phyloP scores from a whole-genome alignment of 2,888 invertebrate genomes.

The Hypomecis atomaria region DNA sequence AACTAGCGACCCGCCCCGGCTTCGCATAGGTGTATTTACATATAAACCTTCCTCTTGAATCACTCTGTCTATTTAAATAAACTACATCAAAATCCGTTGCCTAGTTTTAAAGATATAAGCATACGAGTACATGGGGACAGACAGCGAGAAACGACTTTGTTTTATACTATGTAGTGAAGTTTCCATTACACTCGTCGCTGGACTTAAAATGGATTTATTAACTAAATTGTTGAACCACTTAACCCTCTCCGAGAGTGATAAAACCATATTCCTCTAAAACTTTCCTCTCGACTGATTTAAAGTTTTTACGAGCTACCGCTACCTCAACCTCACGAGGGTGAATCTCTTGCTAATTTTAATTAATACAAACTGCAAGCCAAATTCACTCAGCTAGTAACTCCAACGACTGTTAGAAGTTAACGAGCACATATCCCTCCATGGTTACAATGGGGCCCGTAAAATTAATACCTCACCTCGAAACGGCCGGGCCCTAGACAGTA shows the following conservation, averaged over 20 bases:
- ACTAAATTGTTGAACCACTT: constrained; percentile 1
- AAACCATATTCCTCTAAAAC: constrained; percentile 39
- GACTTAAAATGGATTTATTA: constrained; percentile 8
- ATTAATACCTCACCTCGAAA: constrained; percentile 81
- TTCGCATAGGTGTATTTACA: too few relatives aligned
- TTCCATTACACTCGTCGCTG: too few relatives aligned
- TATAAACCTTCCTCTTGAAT: too few relatives aligned
- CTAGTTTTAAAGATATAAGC: too few relatives aligned
- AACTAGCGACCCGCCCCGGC: too few relatives aligned
- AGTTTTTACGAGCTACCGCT: constrained; percentile 64
- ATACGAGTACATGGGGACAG: too few relatives aligned
- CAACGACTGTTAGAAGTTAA: constrained; percentile 78
- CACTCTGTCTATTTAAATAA: too few relatives aligned
- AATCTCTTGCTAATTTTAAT: constrained; percentile 75
- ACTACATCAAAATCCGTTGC: too few relatives aligned
- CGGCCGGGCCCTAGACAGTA: constrained; percentile 73
- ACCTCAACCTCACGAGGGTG: constrained; percentile 60
- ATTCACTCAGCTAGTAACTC: constrained; percentile 59
- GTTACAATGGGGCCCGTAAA: constrained; percentile 77
- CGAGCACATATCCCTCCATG: constrained; percentile 74
- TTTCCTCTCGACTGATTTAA: constrained; percentile 55
- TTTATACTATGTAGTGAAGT: too few relatives aligned
- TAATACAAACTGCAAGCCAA: constrained; percentile 70
- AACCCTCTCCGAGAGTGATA: constrained; percentile 12
- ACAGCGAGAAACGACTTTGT: too few relatives aligned